Evolutionary conservation across 2,113 vertebrate species (phyloP).

Genomic region (Dendrocopos noguchii): DNA sequence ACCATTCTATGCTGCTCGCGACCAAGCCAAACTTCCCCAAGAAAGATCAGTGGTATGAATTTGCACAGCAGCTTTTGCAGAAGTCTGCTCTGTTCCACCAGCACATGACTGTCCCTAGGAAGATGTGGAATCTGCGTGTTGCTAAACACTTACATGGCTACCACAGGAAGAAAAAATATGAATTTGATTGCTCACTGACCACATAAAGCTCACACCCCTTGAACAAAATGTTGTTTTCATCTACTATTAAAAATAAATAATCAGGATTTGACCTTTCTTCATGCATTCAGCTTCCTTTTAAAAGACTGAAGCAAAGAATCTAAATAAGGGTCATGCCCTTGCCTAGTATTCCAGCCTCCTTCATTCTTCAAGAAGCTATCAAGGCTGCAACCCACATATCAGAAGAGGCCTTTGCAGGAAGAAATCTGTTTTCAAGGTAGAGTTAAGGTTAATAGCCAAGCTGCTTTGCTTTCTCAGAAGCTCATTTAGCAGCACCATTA

Average conservation of each 20-base stretch:
- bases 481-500: conserved; percentile 59
- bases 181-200: neutral
- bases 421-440: conserved; percentile 51
- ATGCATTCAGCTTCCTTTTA: neutral
- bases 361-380: conserved; percentile 38
- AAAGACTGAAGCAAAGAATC: conserved; percentile 17
- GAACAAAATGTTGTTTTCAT: conserved; percentile 13
- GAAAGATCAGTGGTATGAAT: neutral
- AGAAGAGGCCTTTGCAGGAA: neutral
- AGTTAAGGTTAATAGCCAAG: conserved; percentile 55
- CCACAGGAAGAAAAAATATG: conserved; percentile 19
- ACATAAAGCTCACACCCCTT: neutral
- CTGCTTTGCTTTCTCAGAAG: conserved; percentile 60
- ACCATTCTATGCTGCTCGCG: neutral
- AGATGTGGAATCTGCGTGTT: neutral
- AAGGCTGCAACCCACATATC: conserved; percentile 18
- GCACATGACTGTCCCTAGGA: neutral
- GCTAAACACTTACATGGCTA: neutral
- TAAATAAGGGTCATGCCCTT: neutral
- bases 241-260: conserved; percentile 21
- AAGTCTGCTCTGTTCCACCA: neutral
- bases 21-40: neutral
- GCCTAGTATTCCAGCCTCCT: neutral
- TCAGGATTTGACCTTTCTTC: neutral
- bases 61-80: neutral